Evolutionary conservation across 2,113 vertebrate genomes (phyloP), one percentile per base, ranked within the genome.

Genomic region (Psilopsiagon aurifrons): DNA sequence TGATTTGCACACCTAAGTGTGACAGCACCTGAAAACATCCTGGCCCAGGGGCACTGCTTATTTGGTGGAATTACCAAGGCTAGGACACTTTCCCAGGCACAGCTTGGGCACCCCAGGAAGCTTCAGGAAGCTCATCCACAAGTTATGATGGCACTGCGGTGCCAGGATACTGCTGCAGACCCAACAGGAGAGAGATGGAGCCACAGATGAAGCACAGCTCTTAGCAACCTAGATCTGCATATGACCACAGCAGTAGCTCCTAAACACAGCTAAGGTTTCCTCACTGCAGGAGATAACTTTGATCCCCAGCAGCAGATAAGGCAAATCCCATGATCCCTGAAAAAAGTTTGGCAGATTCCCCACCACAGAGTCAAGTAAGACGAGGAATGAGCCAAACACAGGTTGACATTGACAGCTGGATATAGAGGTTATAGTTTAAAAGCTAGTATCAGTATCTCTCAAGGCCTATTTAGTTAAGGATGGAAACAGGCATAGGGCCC

Each of bases 111-210:
- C 10, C 4, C 59, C 33, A 57, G 31, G 41, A 55, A 52, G 55
- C 62, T 28, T 23, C 51, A 18, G 0, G 0, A 10, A 16, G 12
- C 7, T 37, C 73, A 68, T 3, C n/a, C 47, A 4, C 13, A 25
- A 37, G 29, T 1, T 17, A 3, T 0, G 0, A 10, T 4, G 7
- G 29, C 5, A 4, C 2, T 17, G 2, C 3, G 10, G 59, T 7
- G 29, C 39, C 82, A 31, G 54, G 35, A 20, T 3, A 8, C 0
- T 11, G 29, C 49, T 46, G 37, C 64, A 67, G 69, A 57, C 31
- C 37, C 43, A 5, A 4, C 3, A 7, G 39, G 44, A 44, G 37
- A 19, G n/a, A 52, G 51, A 18, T 7, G 7, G 18, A 43, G 13
- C 35, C 24, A 17, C 37, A 19, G n/a, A 43, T 25, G 60, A 12